These are phyloP conservation scores for Agrochola lychnidis DNA, from an alignment of 2,888 invertebrate genomes.

Conservation along the genomic window DNA sequence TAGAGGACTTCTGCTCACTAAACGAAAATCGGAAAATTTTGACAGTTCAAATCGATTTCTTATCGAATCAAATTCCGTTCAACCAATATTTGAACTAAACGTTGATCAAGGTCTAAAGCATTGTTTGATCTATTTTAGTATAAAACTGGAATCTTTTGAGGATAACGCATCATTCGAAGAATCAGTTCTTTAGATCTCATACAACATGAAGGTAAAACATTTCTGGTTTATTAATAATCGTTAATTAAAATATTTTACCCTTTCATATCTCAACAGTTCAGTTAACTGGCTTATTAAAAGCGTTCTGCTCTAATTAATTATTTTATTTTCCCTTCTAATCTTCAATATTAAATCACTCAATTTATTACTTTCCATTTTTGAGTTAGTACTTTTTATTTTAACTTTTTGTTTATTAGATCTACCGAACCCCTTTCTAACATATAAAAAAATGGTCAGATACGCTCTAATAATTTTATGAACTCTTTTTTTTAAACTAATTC, in stretches of 20 bases:
- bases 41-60: conserved; percentile 44
- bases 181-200: conserved; percentile 79
- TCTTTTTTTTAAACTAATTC: neutral
- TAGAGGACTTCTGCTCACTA: neutral
- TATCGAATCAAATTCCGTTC: conserved; percentile 57
- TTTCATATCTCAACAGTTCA: neutral
- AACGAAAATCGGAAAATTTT: neutral
- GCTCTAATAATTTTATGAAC: neutral
- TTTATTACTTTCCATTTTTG: neutral
- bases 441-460: neutral
- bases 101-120: conserved; percentile 67
- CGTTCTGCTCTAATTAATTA: conserved; percentile 29
- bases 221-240: neutral
- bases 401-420: neutral
- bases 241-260: neutral
- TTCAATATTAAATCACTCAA: neutral
- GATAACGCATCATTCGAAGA: conserved; percentile 75
- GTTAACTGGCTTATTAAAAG: neutral
- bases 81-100: conserved; percentile 59
- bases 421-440: neutral
- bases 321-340: neutral
- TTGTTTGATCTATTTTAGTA: conserved; percentile 78
- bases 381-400: neutral
- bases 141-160: conserved; percentile 73
- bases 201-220: conserved; percentile 82